phyloP scores from a whole-genome alignment of 2,888 invertebrate species.

The Apodemia duryi region DNA sequence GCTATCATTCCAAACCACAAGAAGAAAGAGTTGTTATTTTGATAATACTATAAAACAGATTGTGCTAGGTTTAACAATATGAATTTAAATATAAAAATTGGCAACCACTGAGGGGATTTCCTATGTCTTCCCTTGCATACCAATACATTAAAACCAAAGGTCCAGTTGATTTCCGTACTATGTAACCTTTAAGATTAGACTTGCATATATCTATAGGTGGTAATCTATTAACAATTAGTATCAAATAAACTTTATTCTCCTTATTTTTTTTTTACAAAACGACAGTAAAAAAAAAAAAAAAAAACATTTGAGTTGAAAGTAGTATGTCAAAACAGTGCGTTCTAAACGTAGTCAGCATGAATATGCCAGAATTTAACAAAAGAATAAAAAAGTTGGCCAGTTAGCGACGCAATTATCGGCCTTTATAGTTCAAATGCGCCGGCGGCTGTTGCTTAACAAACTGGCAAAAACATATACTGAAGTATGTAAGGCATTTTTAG shows the following conservation, averaged over 20 bases:
- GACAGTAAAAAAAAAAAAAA: too few relatives aligned
- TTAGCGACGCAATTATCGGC: conserved; percentile 19
- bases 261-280: too few relatives aligned
- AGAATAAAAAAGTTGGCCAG: conserved; percentile 5
- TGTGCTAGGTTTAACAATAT: too few relatives aligned
- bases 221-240: not conserved
- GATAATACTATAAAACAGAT: conserved; percentile 66
- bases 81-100: too few relatives aligned
- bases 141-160: too few relatives aligned
- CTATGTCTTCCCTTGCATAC: too few relatives aligned
- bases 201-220: too few relatives aligned
- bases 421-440: conserved; percentile 15
- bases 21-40: conserved; percentile 68
- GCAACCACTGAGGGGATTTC: not conserved
- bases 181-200: too few relatives aligned
- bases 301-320: too few relatives aligned
- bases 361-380: not conserved
- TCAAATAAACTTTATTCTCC: not conserved
- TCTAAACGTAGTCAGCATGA: conserved; percentile 4
- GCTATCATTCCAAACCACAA: conserved; percentile 76
- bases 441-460: conserved; percentile 15
- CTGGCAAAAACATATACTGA: conserved; percentile 12
- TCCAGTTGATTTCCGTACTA: too few relatives aligned
- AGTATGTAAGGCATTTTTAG: conserved; percentile 2
- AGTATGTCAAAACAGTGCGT: conserved; percentile 1